These are phyloP conservation scores for Megaceryle torquata DNA, from an alignment of 2,113 vertebrate genomes.

Conservation along the genomic window DNA sequence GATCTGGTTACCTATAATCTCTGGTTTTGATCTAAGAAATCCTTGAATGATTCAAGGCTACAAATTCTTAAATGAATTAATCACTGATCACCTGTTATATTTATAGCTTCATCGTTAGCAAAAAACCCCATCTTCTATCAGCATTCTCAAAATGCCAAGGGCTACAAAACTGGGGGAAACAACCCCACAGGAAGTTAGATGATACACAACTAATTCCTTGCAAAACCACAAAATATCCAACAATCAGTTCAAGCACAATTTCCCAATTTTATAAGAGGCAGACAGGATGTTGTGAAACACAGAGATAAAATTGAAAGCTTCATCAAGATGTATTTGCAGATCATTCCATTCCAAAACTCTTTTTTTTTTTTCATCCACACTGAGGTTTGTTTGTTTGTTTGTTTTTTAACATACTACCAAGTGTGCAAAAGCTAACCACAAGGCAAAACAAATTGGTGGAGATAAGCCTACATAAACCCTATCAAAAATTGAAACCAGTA, in stretches of 20 bases:
- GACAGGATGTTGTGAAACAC: not conserved
- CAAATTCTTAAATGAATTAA: not conserved
- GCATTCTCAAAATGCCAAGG: not conserved
- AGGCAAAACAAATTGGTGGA: not conserved
- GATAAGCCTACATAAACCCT: not conserved
- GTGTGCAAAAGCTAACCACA: not conserved
- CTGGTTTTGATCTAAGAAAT: not conserved
- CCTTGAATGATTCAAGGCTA: not conserved
- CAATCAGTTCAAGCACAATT: not conserved
- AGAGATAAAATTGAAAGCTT: not conserved
- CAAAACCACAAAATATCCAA: not conserved
- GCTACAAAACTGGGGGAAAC: not conserved
- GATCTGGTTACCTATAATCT: not conserved
- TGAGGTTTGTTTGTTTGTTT: too few species aligned
- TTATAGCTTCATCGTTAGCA: not conserved
- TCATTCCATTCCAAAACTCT: not conserved
- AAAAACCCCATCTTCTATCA: not conserved
- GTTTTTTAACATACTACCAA: too few species aligned
- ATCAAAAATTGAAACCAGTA: not conserved
- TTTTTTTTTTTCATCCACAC: too few species aligned
- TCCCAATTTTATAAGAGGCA: not conserved
- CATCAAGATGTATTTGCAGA: not conserved
- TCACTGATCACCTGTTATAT: not conserved
- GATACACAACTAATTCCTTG: not conserved
- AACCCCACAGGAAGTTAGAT: not conserved